Base-by-base conservation (phyloP, 1,140 invertebrate genomes). In the Holotrichia oblita region DNA sequence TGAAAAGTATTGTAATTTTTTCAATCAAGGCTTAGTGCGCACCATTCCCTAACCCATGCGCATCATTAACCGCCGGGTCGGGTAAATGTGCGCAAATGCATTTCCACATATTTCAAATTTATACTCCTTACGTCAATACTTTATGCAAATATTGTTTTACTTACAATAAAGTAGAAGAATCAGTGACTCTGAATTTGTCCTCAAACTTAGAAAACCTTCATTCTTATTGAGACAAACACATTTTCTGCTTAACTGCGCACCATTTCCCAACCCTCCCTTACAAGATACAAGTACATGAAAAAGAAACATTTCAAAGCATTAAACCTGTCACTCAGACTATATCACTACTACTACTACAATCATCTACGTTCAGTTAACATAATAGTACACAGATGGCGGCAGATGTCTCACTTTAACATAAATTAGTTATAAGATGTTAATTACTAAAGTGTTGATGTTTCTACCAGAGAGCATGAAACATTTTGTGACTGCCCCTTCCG, bases 31-130 rank as follows among this genome's bases (percentile, higher is more conserved):
- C 44, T 48, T 48, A 48, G 44, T 48, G 44, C 44, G 44, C 44
- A 48, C 44, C 44, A 48, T 48, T 48, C 44, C 44, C 44, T 48
- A 48, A 48, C 27, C 44, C 44, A 48, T 48, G 44, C 44, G 44
- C 44, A 48, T 48, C 44, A 48, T 48, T 48, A 48, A 48, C 44
- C 44, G 44, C 44, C 44, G 10, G 44, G 44, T 48, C 44, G 27
- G 44, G 44, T 48, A 48, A 48, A 48, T 48, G 44, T 48, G 44
- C 44, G 44, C 44, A 48, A 48, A 48, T 48, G 44, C 44, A 48
- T 48, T 48, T 48, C 44, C 44, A 48, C 44, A 48, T 48, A 48
- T 48, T 48, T 48, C 44, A 48, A 48, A 48, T 48, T 48, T 48
- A 48, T 48, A 48, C 44, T 48, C 44, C 44, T 48, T 48, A 48